Conservation (phyloP, 2,797 vertebrate genomes). For the Poecilia gillii region DNA sequence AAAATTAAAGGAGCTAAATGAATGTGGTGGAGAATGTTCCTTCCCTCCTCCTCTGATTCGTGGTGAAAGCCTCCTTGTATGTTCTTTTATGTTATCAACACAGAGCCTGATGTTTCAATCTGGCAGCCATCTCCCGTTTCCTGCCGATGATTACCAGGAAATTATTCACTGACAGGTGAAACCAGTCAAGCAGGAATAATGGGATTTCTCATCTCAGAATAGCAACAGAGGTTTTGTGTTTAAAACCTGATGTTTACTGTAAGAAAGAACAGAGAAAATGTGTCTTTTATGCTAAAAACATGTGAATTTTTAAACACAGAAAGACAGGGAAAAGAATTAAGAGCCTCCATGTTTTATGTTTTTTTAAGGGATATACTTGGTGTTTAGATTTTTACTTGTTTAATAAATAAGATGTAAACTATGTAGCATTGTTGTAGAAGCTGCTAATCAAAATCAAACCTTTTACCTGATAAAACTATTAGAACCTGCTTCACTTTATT, state of each 20-base stretch:
- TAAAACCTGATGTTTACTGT: conserved; percentile 32
- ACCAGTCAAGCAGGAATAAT: conserved; percentile 72
- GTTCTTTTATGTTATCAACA: conserved; percentile 57
- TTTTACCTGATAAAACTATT: not conserved
- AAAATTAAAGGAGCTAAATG: conserved; percentile 46
- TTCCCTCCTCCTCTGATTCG: conserved; percentile 31
- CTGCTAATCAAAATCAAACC: not conserved
- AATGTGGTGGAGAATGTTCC: conserved; percentile 20
- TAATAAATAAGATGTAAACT: not conserved
- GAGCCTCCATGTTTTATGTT: not conserved
- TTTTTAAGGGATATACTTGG: not conserved
- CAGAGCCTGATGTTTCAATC: conserved; percentile 67
- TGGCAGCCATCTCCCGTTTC: conserved; percentile 66
- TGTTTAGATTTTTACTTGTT: not conserved
- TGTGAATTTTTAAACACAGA: not conserved
- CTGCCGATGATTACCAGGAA: conserved; percentile 63
- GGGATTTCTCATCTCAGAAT: conserved; percentile 59
- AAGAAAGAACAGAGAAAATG: conserved; percentile 10
- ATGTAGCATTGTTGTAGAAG: not conserved
- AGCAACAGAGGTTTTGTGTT: conserved; percentile 36
- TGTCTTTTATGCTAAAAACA: not conserved
- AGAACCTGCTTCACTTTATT: not conserved
- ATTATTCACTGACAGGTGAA: conserved; percentile 74
- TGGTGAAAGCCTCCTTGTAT: conserved; percentile 23
- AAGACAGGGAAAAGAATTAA: not conserved